Evolutionary conservation across 2,888 invertebrate genomes (phyloP).

Genomic region (Acanthosepion esculentum): DNA sequence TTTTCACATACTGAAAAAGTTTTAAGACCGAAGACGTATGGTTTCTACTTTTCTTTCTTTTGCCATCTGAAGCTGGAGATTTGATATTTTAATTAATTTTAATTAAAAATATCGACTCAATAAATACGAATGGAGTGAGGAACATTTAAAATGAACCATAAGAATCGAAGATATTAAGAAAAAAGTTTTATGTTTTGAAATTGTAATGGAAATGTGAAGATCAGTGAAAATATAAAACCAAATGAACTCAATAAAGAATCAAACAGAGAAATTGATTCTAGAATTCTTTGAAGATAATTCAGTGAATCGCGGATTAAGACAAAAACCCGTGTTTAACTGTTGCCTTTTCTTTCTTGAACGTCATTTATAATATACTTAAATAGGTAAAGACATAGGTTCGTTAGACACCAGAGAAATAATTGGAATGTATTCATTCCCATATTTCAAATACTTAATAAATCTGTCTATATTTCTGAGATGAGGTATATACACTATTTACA

Average conservation of each 20-base stretch:
- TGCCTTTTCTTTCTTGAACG: no score
- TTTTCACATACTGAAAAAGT: background rate
- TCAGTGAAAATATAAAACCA: background rate
- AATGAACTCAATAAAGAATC: background rate
- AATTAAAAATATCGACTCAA: background rate
- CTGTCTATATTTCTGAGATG: no score
- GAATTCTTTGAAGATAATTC: background rate
- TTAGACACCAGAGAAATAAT: no score
- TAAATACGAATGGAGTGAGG: background rate
- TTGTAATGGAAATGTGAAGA: background rate
- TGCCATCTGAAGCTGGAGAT: background rate
- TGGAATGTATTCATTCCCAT: no score
- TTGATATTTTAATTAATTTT: slow-evolving; percentile 18
- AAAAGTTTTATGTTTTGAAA: background rate
- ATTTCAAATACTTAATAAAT: no score
- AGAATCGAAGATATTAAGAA: background rate
- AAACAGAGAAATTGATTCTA: background rate
- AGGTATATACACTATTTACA: no score
- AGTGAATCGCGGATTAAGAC: background rate
- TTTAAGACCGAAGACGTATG: background rate
- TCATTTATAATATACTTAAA: no score
- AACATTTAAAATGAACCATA: background rate
- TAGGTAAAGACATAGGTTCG: no score
- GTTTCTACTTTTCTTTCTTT: background rate
- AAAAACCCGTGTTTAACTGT: no score